Evolutionary conservation across 2,888 invertebrate genomes (phyloP).

Genomic region (Tetrapedia diversipes): DNA sequence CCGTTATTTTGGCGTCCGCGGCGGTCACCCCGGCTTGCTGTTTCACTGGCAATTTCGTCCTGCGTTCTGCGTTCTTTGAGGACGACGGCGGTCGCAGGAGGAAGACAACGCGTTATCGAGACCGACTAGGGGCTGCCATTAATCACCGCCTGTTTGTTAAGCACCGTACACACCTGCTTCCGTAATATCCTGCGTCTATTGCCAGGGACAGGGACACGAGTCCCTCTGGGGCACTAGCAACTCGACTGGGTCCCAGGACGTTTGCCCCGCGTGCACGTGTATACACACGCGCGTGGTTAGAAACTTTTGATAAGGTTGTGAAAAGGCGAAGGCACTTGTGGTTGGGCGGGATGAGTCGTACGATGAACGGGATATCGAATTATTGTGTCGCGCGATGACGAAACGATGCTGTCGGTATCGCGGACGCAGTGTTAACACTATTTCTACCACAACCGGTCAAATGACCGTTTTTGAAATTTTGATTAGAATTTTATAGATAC

Average conservation of each 20-base stretch:
- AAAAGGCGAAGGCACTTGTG: slow-evolving; percentile 41
- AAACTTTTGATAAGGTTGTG: slow-evolving; percentile 68
- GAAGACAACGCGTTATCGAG: slow-evolving; percentile 77
- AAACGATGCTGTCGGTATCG: slow-evolving; percentile 31
- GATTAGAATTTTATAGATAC: too few relatives aligned
- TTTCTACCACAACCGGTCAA: too few relatives aligned
- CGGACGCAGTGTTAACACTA: slow-evolving; percentile 16
- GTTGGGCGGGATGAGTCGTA: slow-evolving; percentile 29
- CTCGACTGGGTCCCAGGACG: slow-evolving; percentile 50
- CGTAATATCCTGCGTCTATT: slow-evolving; percentile 73
- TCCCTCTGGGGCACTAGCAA: slow-evolving; percentile 48
- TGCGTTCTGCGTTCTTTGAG: slow-evolving; percentile 70
- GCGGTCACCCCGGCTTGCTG: neutral
- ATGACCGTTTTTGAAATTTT: too few relatives aligned
- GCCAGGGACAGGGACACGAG: slow-evolving; percentile 34
- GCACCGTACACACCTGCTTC: slow-evolving; percentile 79
- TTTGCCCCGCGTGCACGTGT: slow-evolving; percentile 37
- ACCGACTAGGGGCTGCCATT: slow-evolving; percentile 76
- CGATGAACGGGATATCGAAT: slow-evolving; percentile 52
- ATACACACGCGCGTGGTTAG: slow-evolving; percentile 12
- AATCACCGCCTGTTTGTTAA: slow-evolving; percentile 82
- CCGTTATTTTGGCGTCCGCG: neutral
- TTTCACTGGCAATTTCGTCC: slow-evolving; percentile 26
- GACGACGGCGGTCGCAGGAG: slow-evolving; percentile 68
- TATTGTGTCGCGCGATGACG: slow-evolving; percentile 44